A percentile compares a stretch with the other conserved stretches of the same genome.
Conservation (phyloP, 2,797 vertebrate species). For the Neostethus bicornis region DNA sequence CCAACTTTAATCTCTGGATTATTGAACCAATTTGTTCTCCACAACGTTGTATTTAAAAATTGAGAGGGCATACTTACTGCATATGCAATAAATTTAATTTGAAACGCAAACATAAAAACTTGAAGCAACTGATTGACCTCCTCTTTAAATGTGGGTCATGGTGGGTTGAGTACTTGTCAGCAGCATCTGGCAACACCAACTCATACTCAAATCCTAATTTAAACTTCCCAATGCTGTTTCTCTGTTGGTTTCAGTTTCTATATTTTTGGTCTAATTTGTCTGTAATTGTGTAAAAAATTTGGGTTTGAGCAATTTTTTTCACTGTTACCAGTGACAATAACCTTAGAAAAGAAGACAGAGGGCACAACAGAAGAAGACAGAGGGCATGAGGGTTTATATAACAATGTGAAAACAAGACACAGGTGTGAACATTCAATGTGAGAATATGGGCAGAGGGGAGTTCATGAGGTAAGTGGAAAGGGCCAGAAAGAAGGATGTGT, state of each 20-base stretch:
- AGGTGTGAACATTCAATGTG: no score
- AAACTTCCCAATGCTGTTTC: conserved; percentile 5
- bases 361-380: no score
- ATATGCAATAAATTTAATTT: background rate
- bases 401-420: no score
- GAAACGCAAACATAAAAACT: background rate
- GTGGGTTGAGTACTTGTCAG: conserved; percentile 8
- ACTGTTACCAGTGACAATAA: no score
- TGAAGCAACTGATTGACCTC: conserved; percentile 1
- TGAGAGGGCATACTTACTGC: background rate
- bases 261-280: conserved; percentile 6
- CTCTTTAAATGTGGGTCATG: conserved; percentile 10
- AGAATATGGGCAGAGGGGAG: no score
- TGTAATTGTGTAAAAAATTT: background rate
- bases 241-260: background rate
- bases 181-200: conserved; percentile 10
- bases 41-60: background rate
- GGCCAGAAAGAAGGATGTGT: no score
- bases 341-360: no score
- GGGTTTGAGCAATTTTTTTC: no score
- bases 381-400: no score
- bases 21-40: background rate
- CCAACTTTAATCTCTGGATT: background rate
- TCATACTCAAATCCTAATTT: conserved; percentile 5
- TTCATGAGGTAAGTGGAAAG: no score